Evolutionary conservation across 2,888 invertebrate species (phyloP).

Genomic region (Sturmia bella): DNA sequence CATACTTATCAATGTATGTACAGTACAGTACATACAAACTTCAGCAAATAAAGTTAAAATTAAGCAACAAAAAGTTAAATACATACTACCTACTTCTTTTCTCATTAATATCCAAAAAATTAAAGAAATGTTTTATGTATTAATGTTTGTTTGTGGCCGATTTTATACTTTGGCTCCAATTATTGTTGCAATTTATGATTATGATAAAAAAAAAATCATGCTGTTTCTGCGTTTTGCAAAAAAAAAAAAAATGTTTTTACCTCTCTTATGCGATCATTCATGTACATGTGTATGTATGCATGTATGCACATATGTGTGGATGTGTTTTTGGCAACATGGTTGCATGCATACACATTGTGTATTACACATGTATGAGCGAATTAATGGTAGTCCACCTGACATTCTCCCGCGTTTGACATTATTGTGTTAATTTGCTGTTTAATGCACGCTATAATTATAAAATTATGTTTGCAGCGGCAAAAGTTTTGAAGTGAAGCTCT

Average conservation of each 20-base stretch:
- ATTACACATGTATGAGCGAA: not conserved
- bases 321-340: not conserved
- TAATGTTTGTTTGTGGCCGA: conserved; percentile 48
- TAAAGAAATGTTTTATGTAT: not conserved
- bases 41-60: too few relatives aligned
- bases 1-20: too few relatives aligned
- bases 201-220: conserved; percentile 14
- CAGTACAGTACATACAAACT: too few relatives aligned
- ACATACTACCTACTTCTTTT: too few relatives aligned
- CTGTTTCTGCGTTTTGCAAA: not conserved
- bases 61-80: too few relatives aligned
- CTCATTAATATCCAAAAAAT: conserved; percentile 48
- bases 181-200: conserved; percentile 66
- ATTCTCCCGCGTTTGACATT: conserved; percentile 69
- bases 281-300: too few relatives aligned
- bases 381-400: conserved; percentile 37
- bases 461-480: conserved; percentile 71
- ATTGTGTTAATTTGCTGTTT: conserved; percentile 72
- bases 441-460: conserved; percentile 72
- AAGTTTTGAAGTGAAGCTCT: conserved; percentile 71
- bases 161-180: conserved; percentile 72
- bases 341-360: conserved; percentile 1
- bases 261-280: too few relatives aligned
- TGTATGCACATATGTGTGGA: too few relatives aligned
- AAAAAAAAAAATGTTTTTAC: not conserved